These are phyloP conservation scores for Drosophila baimaii DNA, from an alignment of 1,140 invertebrate species.

Conservation along the genomic window DNA sequence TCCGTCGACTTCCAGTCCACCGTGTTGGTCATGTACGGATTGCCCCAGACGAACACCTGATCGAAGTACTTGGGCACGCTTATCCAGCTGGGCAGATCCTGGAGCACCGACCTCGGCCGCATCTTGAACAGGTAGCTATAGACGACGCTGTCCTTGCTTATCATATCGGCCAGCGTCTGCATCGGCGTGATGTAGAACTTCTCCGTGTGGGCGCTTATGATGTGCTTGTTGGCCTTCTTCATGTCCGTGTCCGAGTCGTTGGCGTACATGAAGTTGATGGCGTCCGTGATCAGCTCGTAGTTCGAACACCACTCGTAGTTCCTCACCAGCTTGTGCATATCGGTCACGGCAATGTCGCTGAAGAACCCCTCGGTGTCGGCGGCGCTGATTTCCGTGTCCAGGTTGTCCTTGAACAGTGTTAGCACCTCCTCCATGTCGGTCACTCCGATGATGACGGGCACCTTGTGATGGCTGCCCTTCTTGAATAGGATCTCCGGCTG, in stretches of 20 bases:
- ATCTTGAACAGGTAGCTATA: constrained; percentile 91
- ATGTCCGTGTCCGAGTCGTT: constrained; percentile 85
- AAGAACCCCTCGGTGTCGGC: constrained; percentile 87
- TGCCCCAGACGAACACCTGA: constrained; percentile 90
- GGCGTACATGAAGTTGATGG: constrained; percentile 90
- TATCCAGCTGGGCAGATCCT: constrained; percentile 89
- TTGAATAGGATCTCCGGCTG: constrained; percentile 87
- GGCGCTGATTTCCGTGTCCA: constrained; percentile 85
- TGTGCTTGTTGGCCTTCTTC: constrained; percentile 85
- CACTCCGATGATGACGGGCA: constrained; percentile 90
- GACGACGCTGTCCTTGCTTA: constrained; percentile 86
- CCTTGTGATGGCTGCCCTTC: constrained; percentile 86
- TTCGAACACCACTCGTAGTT: constrained; percentile 87
- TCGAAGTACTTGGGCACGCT: constrained; percentile 92
- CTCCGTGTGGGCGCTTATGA: constrained; percentile 89
- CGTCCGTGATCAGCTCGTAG: constrained; percentile 89
- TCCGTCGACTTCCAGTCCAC: constrained; percentile 90
- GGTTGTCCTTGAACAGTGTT: constrained; percentile 85
- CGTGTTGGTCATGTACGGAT: constrained; percentile 88
- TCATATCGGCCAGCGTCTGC: constrained; percentile 87
- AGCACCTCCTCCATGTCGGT: constrained; percentile 92
- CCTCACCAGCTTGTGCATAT: constrained; percentile 85
- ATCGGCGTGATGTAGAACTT: constrained; percentile 89
- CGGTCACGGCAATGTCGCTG: constrained; percentile 86
- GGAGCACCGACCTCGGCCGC: constrained; percentile 87